Evolutionary conservation across 2,888 invertebrate species (phyloP), one percentile per base, ranked within the genome.

Genomic region (Cerastis rubricosa): DNA sequence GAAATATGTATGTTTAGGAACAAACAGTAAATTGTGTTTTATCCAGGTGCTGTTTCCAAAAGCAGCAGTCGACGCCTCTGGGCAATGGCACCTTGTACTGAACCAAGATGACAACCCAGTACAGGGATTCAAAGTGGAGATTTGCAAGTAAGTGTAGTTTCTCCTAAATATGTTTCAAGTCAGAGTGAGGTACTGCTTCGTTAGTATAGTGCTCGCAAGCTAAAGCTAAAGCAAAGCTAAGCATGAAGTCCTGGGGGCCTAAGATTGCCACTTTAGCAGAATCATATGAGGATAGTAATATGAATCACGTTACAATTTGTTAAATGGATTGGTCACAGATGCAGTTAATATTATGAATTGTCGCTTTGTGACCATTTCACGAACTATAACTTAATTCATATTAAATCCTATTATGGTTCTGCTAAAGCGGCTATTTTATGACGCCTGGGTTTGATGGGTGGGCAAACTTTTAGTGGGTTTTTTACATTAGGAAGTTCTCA

Each of bases 51-150:
- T 98, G 19, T 97, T 96, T 85, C 98, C 98, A 0, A 95, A 97
- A 92, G 94, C 96, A 0, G 98, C 97, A 0, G 92, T 96, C 76
- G 97, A 97, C 71, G 95, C 96, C 81, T 94, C 97, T n/a, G 97
- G 97, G 19, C 96, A 97, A 80, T 98, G 98, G 98, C 96, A 97
- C 87, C 97, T 97, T 71, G 97, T 98, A 40, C 95, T 98, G 2
- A 98, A 98, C 91, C 97, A 97, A 35, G 97, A 97, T 0, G 93
- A 97, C 2, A 87, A 90, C 8, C 97, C 97, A 67, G 95, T 97
- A 22, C 99, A 99, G 93, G 98, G 98, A 29, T 97, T 98, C 65
- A 97, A 97, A 65, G 97, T 98, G 0, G 98, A 98, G 93, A 97
- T 97, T 80, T 99, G 99, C 96, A 82, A 92, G 98, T 98, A 94